phyloP scores from a whole-genome alignment of 2,888 invertebrate species.

The Chrysopilus asiliformis region DNA sequence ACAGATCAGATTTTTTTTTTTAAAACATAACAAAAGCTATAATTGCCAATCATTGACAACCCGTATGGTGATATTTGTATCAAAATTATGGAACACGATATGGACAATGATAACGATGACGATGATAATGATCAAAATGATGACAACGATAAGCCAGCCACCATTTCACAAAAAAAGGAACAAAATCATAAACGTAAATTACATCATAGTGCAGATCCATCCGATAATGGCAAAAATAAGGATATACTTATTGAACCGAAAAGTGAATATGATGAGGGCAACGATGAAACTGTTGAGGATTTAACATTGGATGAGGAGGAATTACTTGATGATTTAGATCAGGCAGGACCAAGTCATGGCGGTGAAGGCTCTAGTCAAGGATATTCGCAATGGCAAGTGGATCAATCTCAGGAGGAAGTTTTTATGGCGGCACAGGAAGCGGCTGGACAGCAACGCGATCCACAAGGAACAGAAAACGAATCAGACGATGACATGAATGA shows the following conservation, averaged over 20 bases:
- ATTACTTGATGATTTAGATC: constrained; percentile 56
- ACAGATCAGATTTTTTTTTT: no score
- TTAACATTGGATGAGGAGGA: constrained; percentile 71
- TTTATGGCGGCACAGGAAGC: constrained; percentile 71
- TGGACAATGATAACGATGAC: constrained; percentile 13
- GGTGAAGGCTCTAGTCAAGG: constrained; percentile 63
- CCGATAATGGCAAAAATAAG: no score
- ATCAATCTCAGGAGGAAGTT: constrained; percentile 73
- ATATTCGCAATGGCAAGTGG: constrained; percentile 76
- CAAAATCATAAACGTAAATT: constrained; percentile 20
- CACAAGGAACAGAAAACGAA: constrained; percentile 69
- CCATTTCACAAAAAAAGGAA: constrained; percentile 12
- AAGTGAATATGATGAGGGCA: constrained; percentile 58
- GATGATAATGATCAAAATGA: constrained; percentile 13
- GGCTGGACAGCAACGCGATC: constrained; percentile 61
- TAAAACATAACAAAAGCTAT: no score
- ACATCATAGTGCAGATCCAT: constrained; percentile 18
- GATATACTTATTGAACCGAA: constrained; percentile 49
- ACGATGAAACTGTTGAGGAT: constrained; percentile 66
- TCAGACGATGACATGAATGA: constrained; percentile 6
- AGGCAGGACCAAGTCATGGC: constrained; percentile 54
- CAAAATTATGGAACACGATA: no score
- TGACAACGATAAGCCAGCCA: constrained; percentile 14
- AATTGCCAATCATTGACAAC: no score
- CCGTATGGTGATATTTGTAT: no score